Evolutionary conservation across 2,113 vertebrate genomes (phyloP).

Genomic region (Syrmaticus mikado): DNA sequence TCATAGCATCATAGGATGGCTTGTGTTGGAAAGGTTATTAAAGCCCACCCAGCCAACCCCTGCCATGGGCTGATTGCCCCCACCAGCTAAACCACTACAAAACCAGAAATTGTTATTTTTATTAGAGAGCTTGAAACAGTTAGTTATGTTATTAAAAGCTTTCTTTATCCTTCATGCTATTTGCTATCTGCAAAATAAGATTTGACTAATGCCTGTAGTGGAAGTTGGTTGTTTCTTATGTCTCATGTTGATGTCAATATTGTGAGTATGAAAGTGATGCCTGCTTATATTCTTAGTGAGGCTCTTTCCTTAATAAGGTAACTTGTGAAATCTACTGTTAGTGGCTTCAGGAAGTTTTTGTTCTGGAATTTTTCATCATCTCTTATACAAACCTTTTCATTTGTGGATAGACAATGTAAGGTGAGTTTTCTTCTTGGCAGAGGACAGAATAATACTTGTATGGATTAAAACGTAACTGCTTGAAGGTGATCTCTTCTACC

Average conservation of each 20-base stretch:
- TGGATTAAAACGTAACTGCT: neutral
- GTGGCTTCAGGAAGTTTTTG: neutral
- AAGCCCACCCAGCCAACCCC: neutral
- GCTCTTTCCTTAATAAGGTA: neutral
- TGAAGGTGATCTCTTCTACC: neutral
- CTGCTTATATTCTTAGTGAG: neutral
- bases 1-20: neutral
- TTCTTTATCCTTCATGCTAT: neutral
- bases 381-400: neutral
- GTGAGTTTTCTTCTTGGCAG: neutral
- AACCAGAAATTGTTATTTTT: neutral
- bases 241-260: accelerated
- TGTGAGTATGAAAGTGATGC: neutral
- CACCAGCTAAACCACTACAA: neutral
- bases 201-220: neutral
- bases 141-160: neutral
- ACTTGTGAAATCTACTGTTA: neutral
- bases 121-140: neutral
- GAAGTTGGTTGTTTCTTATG: neutral
- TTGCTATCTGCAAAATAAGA: neutral
- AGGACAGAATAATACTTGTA: neutral
- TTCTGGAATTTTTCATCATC: neutral
- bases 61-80: neutral
- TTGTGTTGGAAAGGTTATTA: neutral
- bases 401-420: neutral